These are phyloP conservation scores for Conus betulinus DNA, from an alignment of 1,140 invertebrate genomes.

Conservation along the genomic window DNA sequence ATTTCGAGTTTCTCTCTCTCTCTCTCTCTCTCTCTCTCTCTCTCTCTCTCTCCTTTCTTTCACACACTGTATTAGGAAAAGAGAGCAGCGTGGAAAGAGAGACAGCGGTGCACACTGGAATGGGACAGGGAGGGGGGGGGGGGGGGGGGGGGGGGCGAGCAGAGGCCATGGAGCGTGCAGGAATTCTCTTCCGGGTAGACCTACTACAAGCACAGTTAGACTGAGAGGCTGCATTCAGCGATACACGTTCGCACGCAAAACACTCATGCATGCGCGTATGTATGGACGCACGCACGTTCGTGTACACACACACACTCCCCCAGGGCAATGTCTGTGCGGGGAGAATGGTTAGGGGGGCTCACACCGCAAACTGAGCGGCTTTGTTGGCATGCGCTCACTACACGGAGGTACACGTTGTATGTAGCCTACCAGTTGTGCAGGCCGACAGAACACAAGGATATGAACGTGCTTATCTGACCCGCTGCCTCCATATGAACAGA, in stretches of 20 bases:
- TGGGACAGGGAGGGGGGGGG: neutral
- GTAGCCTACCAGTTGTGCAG: too few species aligned
- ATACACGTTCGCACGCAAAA: conserved; percentile 8
- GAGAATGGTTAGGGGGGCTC: too few species aligned
- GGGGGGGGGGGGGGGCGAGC: conserved; percentile 3
- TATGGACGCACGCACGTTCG: neutral
- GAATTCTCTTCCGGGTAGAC: neutral
- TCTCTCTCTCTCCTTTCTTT: neutral
- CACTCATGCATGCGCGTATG: conserved; percentile 2
- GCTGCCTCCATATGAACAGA: too few species aligned
- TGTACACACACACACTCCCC: neutral
- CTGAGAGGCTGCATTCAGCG: too few species aligned
- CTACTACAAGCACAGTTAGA: too few species aligned
- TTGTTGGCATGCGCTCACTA: too few species aligned
- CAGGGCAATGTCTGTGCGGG: neutral
- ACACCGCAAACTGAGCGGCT: too few species aligned
- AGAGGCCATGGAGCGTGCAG: neutral
- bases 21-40: conserved; percentile 2
- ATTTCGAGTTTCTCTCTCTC: too few species aligned
- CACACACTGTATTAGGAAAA: neutral
- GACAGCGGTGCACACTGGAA: neutral
- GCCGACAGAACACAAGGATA: too few species aligned
- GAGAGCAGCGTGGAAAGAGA: neutral
- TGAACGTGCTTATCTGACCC: too few species aligned
- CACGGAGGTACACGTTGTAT: too few species aligned